Evolutionary conservation across 1,140 invertebrate genomes (phyloP), one percentile per base, ranked within the genome.

Genomic region (Antheraea pernyi): DNA sequence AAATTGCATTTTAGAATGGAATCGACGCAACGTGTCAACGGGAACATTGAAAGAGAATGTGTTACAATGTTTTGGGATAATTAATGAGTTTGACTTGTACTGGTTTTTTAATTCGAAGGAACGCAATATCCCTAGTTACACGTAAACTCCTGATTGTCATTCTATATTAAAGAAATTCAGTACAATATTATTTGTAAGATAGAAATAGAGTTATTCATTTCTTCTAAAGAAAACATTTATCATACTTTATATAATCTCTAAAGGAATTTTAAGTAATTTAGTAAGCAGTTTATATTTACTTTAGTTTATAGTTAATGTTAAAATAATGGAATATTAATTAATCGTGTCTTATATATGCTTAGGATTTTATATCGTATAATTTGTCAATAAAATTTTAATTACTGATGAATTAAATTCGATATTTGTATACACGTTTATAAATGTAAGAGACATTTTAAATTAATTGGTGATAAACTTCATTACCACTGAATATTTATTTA

Each of bases 1-100:
- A 53, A 53, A 53, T n/a, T 53, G 46, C 46, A 53, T 53, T 53
- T 53, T 53, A 53, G 13, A 53, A 53, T 53, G 46, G 13, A 53
- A 2, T 13, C 46, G 13, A 53, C 16, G 46, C 46, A 53, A 53
- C 1, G 13, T 11, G 13, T 1, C 10, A 53, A 53, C 11, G 1
- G 11, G 1, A 11, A 7, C 46, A 53, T 53, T 53, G 11, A 53
- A 16, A 53, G 2, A 42, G 39, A 42, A 42, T 7, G 2, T 42
- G 37, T 39, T 39, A 13, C 13, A 48, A 48, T 11, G 46, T 13
- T 11, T 48, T 11, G 7, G 11, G 13, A 11, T 48, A 53, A 53
- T 53, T 53, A 6, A 53, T 53, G 46, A 53, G 16, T 16, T 53
- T 53, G 46, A 53, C 11, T 0, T 16, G 5, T 16, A 53, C 9